Percentiles rank a stretch among this genome's conserved stretches.
Conservation (phyloP, 2,888 invertebrate species). For the Halictus quadricinctus region DNA sequence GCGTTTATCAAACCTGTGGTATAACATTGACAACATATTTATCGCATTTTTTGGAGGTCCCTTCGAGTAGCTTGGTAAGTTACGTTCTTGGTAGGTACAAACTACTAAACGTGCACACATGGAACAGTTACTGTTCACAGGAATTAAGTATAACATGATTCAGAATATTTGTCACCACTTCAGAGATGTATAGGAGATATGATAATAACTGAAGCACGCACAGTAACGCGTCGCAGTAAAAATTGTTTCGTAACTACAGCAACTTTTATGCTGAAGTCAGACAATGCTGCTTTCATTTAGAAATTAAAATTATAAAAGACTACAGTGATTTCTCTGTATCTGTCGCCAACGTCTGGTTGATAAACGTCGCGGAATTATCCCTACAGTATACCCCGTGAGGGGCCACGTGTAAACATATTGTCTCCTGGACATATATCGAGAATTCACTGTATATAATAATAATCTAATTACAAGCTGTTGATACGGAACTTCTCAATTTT, state of each 20-base stretch:
- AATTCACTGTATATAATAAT: neutral
- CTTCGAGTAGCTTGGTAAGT: conserved; percentile 1
- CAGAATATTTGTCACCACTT: neutral
- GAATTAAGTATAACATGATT: neutral
- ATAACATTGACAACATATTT: neutral
- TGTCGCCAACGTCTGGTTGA: no score
- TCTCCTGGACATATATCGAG: no score
- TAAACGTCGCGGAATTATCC: no score
- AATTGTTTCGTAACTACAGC: neutral
- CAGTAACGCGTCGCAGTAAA: neutral
- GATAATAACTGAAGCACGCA: no score
- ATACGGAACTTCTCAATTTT: no score
- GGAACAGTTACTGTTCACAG: neutral
- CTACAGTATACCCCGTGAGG: no score
- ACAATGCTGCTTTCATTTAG: neutral
- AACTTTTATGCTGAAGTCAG: neutral
- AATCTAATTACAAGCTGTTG: neutral
- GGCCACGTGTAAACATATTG: no score
- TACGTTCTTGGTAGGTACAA: neutral
- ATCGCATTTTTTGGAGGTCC: neutral
- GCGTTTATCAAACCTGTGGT: neutral
- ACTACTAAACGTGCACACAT: neutral
- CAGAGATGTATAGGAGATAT: neutral
- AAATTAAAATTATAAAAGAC: neutral
- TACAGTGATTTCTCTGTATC: no score